Conservation (phyloP, 2,113 vertebrate genomes). For the Pycnonotus jocosus region DNA sequence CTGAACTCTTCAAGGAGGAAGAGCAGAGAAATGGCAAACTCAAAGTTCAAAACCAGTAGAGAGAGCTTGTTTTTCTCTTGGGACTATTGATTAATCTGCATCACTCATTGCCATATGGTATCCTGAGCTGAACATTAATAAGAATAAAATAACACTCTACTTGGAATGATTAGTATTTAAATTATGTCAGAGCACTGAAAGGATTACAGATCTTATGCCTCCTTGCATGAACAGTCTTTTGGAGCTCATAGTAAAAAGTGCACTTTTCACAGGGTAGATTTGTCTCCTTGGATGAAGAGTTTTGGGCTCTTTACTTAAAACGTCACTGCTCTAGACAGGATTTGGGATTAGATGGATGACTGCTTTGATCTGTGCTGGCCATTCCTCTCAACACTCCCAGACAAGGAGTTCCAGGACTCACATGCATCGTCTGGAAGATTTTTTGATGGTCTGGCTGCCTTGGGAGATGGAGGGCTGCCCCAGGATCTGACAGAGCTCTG, state of each 20-base stretch:
- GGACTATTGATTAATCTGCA: conserved; percentile 42
- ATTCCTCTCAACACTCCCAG: background rate
- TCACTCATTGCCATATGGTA: conserved; percentile 44
- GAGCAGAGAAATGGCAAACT: background rate
- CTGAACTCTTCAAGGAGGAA: background rate
- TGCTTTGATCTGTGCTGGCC: conserved; percentile 48
- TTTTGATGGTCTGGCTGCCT: background rate
- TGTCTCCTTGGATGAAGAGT: conserved; percentile 25
- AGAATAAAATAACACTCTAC: conserved; percentile 40
- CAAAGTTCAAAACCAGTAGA: background rate
- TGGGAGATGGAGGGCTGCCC: conserved; percentile 14
- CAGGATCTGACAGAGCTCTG: background rate
- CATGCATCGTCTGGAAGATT: background rate
- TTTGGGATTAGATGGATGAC: conserved; percentile 49
- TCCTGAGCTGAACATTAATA: conserved; percentile 31
- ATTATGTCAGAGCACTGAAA: conserved; percentile 40
- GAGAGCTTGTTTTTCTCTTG: background rate
- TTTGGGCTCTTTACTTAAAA: background rate
- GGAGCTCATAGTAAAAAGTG: background rate
- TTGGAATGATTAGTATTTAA: conserved; percentile 55
- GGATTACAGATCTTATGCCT: conserved; percentile 38
- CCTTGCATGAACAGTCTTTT: conserved; percentile 1
- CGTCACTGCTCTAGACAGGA: conserved; percentile 9
- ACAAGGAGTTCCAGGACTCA: background rate
- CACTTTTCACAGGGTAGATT: conserved; percentile 26